Percentiles rank a stretch among this genome's conserved stretches.
phyloP scores from a whole-genome alignment of 2,113 vertebrate species.

The Thunnus maccoyii region DNA sequence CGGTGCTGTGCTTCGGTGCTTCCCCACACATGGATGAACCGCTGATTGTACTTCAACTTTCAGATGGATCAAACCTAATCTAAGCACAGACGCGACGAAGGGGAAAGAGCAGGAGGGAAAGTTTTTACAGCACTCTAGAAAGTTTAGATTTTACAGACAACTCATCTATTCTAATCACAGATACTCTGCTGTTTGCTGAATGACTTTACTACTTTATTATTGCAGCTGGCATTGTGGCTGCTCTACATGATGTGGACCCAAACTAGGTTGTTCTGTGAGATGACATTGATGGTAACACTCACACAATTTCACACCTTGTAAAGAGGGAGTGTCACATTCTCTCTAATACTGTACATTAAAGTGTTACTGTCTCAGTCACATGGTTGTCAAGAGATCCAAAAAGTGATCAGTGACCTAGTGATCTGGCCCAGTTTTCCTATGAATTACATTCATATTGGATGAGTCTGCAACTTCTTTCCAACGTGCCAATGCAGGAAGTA shows the following conservation, averaged over 20 bases:
- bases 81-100: constrained; percentile 23
- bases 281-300: not conserved
- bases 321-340: too few species aligned
- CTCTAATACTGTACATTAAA: too few species aligned
- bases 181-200: not conserved
- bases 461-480: too few species aligned
- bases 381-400: too few species aligned
- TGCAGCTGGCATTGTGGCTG: not conserved
- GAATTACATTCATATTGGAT: too few species aligned
- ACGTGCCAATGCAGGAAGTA: too few species aligned
- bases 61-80: constrained; percentile 51
- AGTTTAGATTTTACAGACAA: constrained; percentile 1
- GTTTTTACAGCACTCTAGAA: constrained; percentile 10
- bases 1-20: constrained; percentile 14
- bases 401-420: too few species aligned
- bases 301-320: too few species aligned
- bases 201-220: not conserved
- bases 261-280: not conserved
- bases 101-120: constrained; percentile 20
- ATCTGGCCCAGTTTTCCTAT: too few species aligned
- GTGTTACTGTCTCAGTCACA: too few species aligned
- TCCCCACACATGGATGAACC: constrained; percentile 41
- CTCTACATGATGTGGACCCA: not conserved
- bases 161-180: constrained; percentile 18
- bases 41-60: constrained; percentile 50